Conservation (phyloP, 1,140 invertebrate species). For the Macrobrachium nipponense region DNA sequence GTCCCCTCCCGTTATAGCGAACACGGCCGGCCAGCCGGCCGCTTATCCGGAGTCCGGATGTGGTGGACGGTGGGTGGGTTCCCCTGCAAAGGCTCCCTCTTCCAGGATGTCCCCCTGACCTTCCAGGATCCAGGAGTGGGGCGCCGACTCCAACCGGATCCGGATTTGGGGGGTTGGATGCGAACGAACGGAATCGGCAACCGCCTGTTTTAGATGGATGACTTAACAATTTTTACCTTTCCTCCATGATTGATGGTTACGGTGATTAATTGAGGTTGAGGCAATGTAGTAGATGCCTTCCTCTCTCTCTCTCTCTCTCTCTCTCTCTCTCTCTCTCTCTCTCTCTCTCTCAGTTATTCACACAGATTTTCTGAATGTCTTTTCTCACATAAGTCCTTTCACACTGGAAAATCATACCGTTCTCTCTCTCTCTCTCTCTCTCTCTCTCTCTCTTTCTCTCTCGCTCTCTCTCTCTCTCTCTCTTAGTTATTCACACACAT, state of each 20-base stretch:
- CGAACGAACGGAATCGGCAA: conserved; percentile 39
- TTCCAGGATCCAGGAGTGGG: not conserved
- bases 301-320: conserved; percentile 34
- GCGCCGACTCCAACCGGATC: not conserved
- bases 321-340: conserved; percentile 36
- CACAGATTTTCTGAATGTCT: no score
- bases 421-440: no score
- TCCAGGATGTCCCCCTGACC: not conserved
- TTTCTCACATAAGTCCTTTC: no score
- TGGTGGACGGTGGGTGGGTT: not conserved
- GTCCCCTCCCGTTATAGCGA: conserved; percentile 17
- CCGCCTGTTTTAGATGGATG: conserved; percentile 45
- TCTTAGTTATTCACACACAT: no score
- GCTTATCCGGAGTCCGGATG: not conserved
- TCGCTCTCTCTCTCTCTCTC: no score
- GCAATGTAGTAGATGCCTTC: not conserved
- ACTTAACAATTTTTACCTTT: conserved; percentile 52
- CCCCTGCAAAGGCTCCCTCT: not conserved
- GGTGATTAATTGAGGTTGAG: conserved; percentile 44
- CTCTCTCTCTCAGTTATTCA: not conserved
- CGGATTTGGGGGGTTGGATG: not conserved
- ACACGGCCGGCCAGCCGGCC: not conserved
- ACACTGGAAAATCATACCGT: no score
- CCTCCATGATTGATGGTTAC: conserved; percentile 37
- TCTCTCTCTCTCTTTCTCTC: no score